Evolutionary conservation across 2,797 vertebrate genomes (phyloP), one percentile per base, ranked within the genome.

Genomic region (Tapera naevia): DNA sequence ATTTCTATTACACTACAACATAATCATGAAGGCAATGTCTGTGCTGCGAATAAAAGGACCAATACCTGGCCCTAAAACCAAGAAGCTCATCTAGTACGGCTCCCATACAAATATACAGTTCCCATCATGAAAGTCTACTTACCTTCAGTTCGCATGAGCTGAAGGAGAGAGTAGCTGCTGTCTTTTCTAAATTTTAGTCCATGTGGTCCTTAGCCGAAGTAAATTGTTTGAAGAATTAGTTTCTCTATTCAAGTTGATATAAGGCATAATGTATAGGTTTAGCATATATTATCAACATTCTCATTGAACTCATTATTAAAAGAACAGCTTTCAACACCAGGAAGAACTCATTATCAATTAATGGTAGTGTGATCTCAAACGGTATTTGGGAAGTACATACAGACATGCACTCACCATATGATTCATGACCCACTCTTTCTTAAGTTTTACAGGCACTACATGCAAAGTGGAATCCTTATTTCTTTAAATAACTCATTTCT

Each of bases 401-500:
- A 73, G 58, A 37, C n/a, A 62, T 0, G 46, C 23, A 45, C 13
- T 5, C 25, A 37, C 25, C 5, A 6, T 23, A 53, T 94, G 69
- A 28, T 56, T 93, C 72, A 30, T 69, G 71, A 79, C 60, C 78
- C 11, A 3, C 62, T 75, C 74, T 78, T 41, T 35, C 33, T 86
- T 73, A 81, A 81, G 41, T 60, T 94, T 89, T 93, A 43, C 9
- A 11, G 96, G 82, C 41, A 80, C 37, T 88, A 84, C 45, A 60
- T 74, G 75, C 78, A 91, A 95, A 93, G 35, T 48, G 32, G 73
- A 87, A 93, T 95, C 86, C 61, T 80, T 73, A 85, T 89, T 93
- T 94, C 85, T 91, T 95, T 96, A 96, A 95, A 97, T 96, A 96
- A 94, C 94, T 96, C 25, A 80, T 70, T 93, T 94, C 53, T 79